Conservation (phyloP, 2,888 invertebrate species). For the Bibio marci region DNA sequence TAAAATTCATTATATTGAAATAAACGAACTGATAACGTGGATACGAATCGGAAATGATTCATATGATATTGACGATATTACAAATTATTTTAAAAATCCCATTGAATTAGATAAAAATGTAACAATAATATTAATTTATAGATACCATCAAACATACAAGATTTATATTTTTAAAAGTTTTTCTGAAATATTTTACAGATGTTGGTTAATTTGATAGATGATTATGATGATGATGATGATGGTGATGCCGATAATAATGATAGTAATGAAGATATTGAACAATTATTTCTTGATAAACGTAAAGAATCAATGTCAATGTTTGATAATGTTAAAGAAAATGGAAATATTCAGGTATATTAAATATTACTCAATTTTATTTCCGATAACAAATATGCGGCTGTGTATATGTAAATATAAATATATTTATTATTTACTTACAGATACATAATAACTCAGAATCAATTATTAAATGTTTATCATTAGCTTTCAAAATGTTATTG, state of each 20-base stretch:
- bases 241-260: background rate
- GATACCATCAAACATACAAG: too few species aligned
- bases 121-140: slow-evolving; percentile 1
- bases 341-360: slow-evolving; percentile 14
- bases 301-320: slow-evolving; percentile 24
- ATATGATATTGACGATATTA: slow-evolving; percentile 17
- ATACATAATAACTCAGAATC: too few species aligned
- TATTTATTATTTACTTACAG: too few species aligned
- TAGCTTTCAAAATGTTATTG: slow-evolving; percentile 12
- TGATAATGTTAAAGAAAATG: slow-evolving; percentile 15
- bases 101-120: slow-evolving; percentile 17
- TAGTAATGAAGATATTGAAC: background rate
- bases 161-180: too few species aligned
- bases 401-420: too few species aligned
- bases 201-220: background rate
- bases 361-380: too few species aligned
- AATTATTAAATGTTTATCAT: slow-evolving; percentile 21
- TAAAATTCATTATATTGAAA: slow-evolving; percentile 15
- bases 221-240: background rate
- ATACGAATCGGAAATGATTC: slow-evolving; percentile 18
- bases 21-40: slow-evolving; percentile 21
- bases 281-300: background rate
- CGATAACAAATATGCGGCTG: too few species aligned
- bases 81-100: slow-evolving; percentile 15
- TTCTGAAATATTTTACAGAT: slow-evolving; percentile 1